Evolutionary conservation across 2,113 vertebrate genomes (phyloP), one percentile per base, ranked within the genome.

Genomic region (Papio anubis): DNA sequence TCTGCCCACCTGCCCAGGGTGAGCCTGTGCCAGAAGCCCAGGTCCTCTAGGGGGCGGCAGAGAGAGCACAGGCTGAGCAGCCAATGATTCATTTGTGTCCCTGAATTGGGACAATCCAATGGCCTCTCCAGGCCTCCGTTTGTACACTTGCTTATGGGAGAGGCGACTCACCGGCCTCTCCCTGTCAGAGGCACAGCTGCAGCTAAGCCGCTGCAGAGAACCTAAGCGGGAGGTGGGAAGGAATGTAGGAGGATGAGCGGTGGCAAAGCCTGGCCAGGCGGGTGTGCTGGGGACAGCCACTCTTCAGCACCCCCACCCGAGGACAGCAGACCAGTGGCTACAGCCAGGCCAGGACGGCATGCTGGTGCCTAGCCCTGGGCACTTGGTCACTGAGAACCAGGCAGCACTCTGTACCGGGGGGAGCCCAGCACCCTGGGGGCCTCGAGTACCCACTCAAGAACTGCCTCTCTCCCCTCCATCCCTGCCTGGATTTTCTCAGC

Each of bases 41-140:
- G 25, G 59, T 75, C 94, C 97, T 96, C 81, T 52, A 96, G 95
- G 90, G 93, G 97, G 97, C 76, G 57, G 72, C 88, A 94, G 96
- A 97, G 93, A 78, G 88, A 90, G 76, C 72, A 70, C 52, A 40
- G 55, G 52, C 25, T 20, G 32, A 76, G 35, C 27, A 3, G 43
- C 64, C 43, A 35, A 27, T n/a, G 35, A 32, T 66, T 59, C 45
- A 13, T 84, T 90, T 78, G 52, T 8, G 3, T 45, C 45, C 5
- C 48, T 21, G 30, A 61, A 23, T 35, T 48, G 75, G 32, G 55
- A 45, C 50, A 59, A 50, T 20, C 38, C 30, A 32, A 4, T 6
- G 92, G 38, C 79, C 55, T 66, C 92, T 90, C 92, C 61, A 83
- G 75, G 57, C 50, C 95, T 81, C 35, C 0, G 2, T 59, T 70